Percentiles rank a stretch among this genome's conserved stretches.
phyloP scores from a whole-genome alignment of 2,888 invertebrate species.

The Polia nebulosa region DNA sequence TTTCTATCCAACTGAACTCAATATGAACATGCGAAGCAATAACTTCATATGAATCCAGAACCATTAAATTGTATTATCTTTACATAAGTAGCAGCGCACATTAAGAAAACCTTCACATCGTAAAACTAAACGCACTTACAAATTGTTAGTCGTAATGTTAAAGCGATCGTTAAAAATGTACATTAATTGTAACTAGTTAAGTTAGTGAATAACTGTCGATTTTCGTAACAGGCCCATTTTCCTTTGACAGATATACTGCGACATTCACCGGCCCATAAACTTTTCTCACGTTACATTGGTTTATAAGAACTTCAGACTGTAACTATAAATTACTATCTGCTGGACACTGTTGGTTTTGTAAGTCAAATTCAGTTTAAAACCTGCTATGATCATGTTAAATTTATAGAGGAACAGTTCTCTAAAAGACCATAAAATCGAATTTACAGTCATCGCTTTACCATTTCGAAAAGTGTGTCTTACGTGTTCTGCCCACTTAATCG shows the following conservation, averaged over 20 bases:
- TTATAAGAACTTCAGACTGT: conserved; percentile 44
- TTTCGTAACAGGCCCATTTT: conserved; percentile 51
- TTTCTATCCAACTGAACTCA: neutral
- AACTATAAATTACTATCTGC: conserved; percentile 45
- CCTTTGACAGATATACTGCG: conserved; percentile 47
- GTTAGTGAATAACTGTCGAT: conserved; percentile 61
- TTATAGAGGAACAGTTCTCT: conserved; percentile 34
- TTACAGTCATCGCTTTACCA: conserved; percentile 4
- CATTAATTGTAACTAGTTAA: conserved; percentile 58
- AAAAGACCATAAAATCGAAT: conserved; percentile 27
- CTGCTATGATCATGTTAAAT: conserved; percentile 34
- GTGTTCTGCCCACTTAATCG: conserved; percentile 18
- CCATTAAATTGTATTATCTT: conserved; percentile 35
- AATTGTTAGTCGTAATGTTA: conserved; percentile 36
- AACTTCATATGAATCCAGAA: conserved; percentile 8
- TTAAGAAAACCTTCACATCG: conserved; percentile 39
- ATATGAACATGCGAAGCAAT: neutral
- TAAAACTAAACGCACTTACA: conserved; percentile 45
- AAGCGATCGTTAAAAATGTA: conserved; percentile 48
- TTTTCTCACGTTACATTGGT: conserved; percentile 64
- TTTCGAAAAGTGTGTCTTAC: conserved; percentile 4
- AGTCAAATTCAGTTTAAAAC: conserved; percentile 49
- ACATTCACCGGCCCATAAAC: conserved; percentile 34
- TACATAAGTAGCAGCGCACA: conserved; percentile 10
- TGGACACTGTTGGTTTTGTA: conserved; percentile 46